A percentile compares a stretch with the other conserved stretches of the same genome.
Conservation (phyloP, 2,113 vertebrate genomes). For the Nymphicus hollandicus region DNA sequence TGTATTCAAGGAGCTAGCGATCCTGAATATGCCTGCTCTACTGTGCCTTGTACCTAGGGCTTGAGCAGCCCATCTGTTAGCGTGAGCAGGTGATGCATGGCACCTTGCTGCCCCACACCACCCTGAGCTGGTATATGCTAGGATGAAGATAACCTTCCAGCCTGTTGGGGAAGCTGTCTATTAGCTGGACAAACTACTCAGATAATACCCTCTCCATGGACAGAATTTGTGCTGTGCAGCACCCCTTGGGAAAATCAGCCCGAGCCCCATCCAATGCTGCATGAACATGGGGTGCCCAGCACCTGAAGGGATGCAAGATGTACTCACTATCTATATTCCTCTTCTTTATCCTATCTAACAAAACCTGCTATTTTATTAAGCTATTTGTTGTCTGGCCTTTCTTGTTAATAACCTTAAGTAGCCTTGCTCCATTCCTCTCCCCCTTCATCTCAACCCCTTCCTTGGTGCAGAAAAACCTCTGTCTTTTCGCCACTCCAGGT, state of each 20-base stretch:
- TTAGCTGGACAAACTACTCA: neutral
- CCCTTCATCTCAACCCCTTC: fast-evolving
- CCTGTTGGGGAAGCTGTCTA: neutral
- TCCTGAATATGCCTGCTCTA: neutral
- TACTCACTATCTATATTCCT: neutral
- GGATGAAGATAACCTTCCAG: neutral
- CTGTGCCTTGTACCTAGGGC: neutral
- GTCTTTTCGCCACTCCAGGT: neutral
- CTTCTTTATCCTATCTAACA: neutral
- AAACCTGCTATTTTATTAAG: neutral
- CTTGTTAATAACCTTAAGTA: neutral
- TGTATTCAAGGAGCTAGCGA: neutral
- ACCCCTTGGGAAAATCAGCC: neutral
- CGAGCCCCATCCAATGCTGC: neutral
- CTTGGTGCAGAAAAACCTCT: neutral
- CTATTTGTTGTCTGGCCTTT: neutral
- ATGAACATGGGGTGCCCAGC: neutral
- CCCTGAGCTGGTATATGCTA: neutral
- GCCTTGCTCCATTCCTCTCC: fast-evolving
- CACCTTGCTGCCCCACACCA: neutral
- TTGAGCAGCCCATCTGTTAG: fast-evolving
- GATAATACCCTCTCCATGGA: neutral
- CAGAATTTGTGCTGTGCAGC: fast-evolving
- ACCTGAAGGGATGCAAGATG: neutral
- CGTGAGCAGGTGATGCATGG: fast-evolving